Conservation (phyloP, 1,140 invertebrate species). For the Drosophila lini region DNA sequence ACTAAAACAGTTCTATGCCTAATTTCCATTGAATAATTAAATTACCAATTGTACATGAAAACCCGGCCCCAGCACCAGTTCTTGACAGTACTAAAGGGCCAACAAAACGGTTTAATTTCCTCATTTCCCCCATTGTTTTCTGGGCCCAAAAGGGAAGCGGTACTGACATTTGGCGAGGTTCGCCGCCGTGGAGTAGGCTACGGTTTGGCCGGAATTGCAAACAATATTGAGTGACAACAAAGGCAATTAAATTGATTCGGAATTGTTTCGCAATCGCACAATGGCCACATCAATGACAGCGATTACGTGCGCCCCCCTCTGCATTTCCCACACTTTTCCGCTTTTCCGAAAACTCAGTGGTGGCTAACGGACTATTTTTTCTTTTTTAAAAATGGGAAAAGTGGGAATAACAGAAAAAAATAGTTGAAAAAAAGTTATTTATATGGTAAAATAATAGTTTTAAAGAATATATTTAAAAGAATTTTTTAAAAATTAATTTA, state of each 20-base stretch:
- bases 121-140: slow-evolving; percentile 26
- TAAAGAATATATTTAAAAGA: too few relatives aligned
- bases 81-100: slow-evolving; percentile 3
- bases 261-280: slow-evolving; percentile 64
- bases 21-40: slow-evolving; percentile 34
- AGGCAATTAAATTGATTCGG: slow-evolving; percentile 59
- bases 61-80: background rate
- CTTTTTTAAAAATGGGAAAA: background rate
- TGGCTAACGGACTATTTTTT: background rate
- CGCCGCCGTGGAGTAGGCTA: slow-evolving; percentile 16
- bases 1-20: background rate
- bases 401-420: background rate
- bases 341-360: slow-evolving; percentile 13
- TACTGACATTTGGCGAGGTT: slow-evolving; percentile 12
- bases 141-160: slow-evolving; percentile 25
- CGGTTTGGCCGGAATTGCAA: slow-evolving; percentile 41
- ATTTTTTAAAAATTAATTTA: background rate
- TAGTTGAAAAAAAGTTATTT: background rate
- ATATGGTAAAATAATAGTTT: background rate
- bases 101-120: slow-evolving; percentile 33
- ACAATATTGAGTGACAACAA: slow-evolving; percentile 57
- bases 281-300: slow-evolving; percentile 61
- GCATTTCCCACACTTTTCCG: slow-evolving; percentile 7
- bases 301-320: slow-evolving; percentile 41
- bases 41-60: slow-evolving; percentile 25